Evolutionary conservation across 2,888 invertebrate genomes (phyloP), one percentile per base, ranked within the genome.

Genomic region (Drosophila colorata): DNA sequence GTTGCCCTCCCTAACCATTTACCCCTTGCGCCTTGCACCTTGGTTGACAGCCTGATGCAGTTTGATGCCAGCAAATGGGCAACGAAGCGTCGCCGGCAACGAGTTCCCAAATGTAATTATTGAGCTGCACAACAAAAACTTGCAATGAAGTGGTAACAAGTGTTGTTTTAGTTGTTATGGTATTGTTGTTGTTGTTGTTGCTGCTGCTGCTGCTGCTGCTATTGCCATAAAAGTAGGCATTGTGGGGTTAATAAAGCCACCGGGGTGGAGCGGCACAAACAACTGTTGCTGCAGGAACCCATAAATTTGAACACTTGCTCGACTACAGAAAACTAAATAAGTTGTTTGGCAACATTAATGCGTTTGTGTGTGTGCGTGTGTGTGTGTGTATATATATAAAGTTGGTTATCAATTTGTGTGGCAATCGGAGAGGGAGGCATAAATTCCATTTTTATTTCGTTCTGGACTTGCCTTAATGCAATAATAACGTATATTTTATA

Each of bases 401-500:
- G 64, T 58, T 59, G 53, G 46, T 74, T 75, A 75, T 74, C 74
- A 67, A 70, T 67, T 74, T 69, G 63, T 68, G 51, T 14, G 20
- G 11, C n/a, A n/a, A 9, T 33, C 6, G 43, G 18, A 3, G 28
- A 6, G 53, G 18, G 41, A 38, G 64, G 74, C 76, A 79, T 80
- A 83, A 77, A 77, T 83, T 79, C 38, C 52, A 53, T 59, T 70
- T 76, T 74, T 72, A 72, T 76, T 78, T 67, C 43, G 40, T 46
- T 57, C 47, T 51, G 44, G 59, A 77, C 66, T 71, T 58, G 70
- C 37, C 49, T 47, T 83, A 83, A 83, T 83, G 80, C 73, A 83
- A 83, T 83, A 83, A 83, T 83, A 83, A 80, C 79, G 71, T 71
- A 74, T 80, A 80, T 80, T 78, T 76, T 82, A 80, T 80, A 74